Evolutionary conservation across 2,888 invertebrate species (phyloP).

Genomic region (Sesamia inferens): DNA sequence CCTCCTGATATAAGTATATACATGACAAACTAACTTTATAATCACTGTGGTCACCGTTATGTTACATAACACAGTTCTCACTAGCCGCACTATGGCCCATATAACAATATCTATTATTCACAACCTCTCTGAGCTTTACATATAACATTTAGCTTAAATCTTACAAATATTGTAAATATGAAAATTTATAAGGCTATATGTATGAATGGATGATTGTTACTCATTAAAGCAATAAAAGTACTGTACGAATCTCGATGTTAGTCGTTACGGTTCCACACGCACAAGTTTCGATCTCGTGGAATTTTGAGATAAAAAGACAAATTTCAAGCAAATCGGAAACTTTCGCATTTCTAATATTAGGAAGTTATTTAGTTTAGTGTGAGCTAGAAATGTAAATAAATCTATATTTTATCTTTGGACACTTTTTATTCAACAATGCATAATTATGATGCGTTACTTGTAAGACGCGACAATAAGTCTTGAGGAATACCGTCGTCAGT

Average conservation of each 20-base stretch:
- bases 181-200: too few species aligned
- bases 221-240: too few species aligned
- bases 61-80: constrained; percentile 42
- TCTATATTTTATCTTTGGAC: constrained; percentile 21
- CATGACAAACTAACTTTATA: constrained; percentile 58
- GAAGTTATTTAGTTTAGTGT: constrained; percentile 39
- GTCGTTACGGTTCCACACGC: too few species aligned
- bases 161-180: too few species aligned
- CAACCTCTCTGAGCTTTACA: constrained; percentile 19
- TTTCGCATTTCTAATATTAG: too few species aligned
- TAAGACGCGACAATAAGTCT: constrained; percentile 13
- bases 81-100: constrained; percentile 13
- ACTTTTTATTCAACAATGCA: constrained; percentile 26
- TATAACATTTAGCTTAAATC: constrained; percentile 43
- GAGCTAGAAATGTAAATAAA: constrained; percentile 14
- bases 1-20: constrained; percentile 33
- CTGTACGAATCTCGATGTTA: too few species aligned
- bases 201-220: too few species aligned
- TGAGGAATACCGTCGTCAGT: constrained; percentile 4
- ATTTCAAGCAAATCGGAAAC: too few species aligned
- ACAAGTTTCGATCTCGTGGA: too few species aligned
- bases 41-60: constrained; percentile 46
- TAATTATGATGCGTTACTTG: constrained; percentile 5
- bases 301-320: too few species aligned
- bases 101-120: constrained; percentile 43